These are phyloP conservation scores for Hemicordylus capensis DNA, from an alignment of 2,113 vertebrate genomes.

Conservation along the genomic window DNA sequence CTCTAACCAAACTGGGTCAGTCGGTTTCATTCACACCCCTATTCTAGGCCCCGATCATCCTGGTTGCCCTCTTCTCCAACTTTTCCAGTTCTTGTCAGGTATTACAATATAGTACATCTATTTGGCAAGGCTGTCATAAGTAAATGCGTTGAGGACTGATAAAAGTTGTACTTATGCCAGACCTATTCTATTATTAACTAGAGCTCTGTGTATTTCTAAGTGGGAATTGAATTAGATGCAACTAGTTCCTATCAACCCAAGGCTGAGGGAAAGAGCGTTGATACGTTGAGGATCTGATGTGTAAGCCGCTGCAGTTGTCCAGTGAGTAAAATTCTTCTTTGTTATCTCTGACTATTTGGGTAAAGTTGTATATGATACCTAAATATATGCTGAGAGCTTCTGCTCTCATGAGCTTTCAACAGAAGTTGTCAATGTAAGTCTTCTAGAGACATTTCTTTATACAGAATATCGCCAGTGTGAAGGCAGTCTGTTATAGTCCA, in stretches of 20 bases:
- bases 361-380: neutral
- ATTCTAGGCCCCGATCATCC: too few relatives aligned
- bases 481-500: neutral
- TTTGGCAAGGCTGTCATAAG: neutral
- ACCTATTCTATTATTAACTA: neutral
- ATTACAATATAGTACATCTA: neutral
- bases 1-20: too few relatives aligned
- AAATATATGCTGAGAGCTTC: neutral
- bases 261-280: neutral
- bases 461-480: neutral
- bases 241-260: neutral
- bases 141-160: neutral
- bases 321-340: neutral
- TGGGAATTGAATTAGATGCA: neutral
- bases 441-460: conserved; percentile 1
- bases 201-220: neutral
- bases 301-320: neutral
- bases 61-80: too few relatives aligned
- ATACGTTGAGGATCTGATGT: neutral
- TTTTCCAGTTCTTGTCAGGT: too few relatives aligned
- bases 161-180: neutral
- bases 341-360: neutral
- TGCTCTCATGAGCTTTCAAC: neutral
- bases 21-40: too few relatives aligned
- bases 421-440: neutral